phyloP scores from a whole-genome alignment of 2,113 vertebrate species.

The Podocnemis expansa region DNA sequence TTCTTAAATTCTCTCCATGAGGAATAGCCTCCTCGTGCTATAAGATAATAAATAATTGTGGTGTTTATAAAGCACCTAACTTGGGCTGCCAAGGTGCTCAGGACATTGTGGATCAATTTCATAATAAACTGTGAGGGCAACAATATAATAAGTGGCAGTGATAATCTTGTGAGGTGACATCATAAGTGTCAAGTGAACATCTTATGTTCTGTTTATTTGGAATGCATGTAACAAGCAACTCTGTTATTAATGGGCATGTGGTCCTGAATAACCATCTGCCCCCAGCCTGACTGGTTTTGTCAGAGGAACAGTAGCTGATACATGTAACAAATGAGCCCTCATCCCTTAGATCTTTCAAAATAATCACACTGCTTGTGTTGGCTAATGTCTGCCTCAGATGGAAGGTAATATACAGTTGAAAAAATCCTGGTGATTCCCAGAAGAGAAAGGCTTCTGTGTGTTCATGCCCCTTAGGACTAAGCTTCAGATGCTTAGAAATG shows the following conservation, averaged over 20 bases:
- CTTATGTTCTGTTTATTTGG: background rate
- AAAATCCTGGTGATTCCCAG: background rate
- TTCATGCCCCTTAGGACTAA: background rate
- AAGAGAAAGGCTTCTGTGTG: background rate
- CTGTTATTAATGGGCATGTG: background rate
- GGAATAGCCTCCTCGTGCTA: background rate
- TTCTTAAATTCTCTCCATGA: background rate
- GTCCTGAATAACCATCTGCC: background rate
- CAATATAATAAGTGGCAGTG: background rate
- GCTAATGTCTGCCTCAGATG: rapidly evolving
- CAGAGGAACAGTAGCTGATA: background rate
- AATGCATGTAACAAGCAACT: background rate
- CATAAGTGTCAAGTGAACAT: background rate
- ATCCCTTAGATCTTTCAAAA: background rate
- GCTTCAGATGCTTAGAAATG: too few relatives aligned
- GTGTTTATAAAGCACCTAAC: background rate
- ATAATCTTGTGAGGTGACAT: background rate
- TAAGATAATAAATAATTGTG: background rate
- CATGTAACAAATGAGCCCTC: background rate
- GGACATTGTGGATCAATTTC: background rate
- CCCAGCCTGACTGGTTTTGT: background rate
- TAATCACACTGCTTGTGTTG: background rate
- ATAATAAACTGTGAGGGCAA: background rate
- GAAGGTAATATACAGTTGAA: rapidly evolving
- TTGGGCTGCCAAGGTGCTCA: background rate